phyloP scores from a whole-genome alignment of 2,888 invertebrate species.

The Drosophila borealis region DNA sequence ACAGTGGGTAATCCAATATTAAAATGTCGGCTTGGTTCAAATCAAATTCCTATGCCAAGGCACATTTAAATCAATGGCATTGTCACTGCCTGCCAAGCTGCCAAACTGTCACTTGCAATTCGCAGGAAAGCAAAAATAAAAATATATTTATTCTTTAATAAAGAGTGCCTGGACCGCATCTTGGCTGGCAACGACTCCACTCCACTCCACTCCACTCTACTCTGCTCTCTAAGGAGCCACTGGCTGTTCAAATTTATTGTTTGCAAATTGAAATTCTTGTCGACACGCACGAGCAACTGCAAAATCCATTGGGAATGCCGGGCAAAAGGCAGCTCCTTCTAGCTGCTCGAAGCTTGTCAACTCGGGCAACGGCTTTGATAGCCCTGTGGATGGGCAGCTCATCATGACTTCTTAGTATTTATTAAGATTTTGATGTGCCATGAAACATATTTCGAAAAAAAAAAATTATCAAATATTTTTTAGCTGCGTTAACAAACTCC shows the following conservation, averaged over 20 bases:
- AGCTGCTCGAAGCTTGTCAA: conserved; percentile 88
- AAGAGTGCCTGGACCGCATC: conserved; percentile 44
- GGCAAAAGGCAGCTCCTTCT: conserved; percentile 47
- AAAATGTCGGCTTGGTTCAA: conserved; percentile 56
- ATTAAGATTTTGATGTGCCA: conserved; percentile 64
- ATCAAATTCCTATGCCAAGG: conserved; percentile 58
- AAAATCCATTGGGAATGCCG: conserved; percentile 70
- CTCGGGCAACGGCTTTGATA: conserved; percentile 49
- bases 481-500: conserved; percentile 24
- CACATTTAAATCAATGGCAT: conserved; percentile 57
- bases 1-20: conserved; percentile 46
- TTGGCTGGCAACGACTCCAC: conserved; percentile 10
- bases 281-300: conserved; percentile 77
- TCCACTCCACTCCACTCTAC: conserved; percentile 6
- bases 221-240: conserved; percentile 44
- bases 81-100: conserved; percentile 48
- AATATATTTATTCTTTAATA: conserved; percentile 53
- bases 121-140: conserved; percentile 25
- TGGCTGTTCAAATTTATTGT: conserved; percentile 77
- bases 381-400: conserved; percentile 54
- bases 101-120: conserved; percentile 72
- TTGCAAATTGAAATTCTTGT: conserved; percentile 80
- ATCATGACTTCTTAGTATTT: conserved; percentile 69
- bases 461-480: conserved; percentile 50
- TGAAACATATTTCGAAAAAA: conserved; percentile 46